Conservation (phyloP, 2,113 vertebrate species). For the Pitta sordida region DNA sequence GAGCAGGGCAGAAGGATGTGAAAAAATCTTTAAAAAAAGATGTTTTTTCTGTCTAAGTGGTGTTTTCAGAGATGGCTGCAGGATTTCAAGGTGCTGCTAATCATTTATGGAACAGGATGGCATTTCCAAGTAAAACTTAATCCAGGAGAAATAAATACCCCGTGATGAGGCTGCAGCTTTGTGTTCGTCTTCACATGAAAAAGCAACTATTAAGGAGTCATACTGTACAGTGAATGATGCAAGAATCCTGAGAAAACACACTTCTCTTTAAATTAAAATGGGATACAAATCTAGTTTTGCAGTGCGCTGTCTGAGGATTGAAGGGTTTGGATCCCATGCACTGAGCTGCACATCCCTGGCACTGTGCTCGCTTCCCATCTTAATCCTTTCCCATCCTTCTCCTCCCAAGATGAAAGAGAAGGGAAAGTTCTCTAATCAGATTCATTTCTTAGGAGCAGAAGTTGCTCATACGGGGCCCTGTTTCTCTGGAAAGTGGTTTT, state of each 20-base stretch:
- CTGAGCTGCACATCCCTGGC: neutral
- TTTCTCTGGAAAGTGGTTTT: neutral
- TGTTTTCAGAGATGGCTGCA: constrained; percentile 20
- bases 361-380: neutral
- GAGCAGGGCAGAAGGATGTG: neutral
- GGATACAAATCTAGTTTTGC: neutral
- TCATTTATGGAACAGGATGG: constrained; percentile 26
- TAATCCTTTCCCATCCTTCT: neutral
- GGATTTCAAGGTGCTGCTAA: constrained; percentile 33
- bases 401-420: neutral
- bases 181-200: constrained; percentile 8
- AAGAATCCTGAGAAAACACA: neutral
- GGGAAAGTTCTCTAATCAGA: neutral
- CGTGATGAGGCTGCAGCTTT: neutral
- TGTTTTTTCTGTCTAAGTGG: constrained; percentile 17
- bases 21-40: neutral
- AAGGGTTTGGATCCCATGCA: neutral
- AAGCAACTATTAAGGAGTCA: constrained; percentile 8
- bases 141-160: constrained; percentile 24
- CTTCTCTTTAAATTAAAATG: neutral
- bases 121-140: constrained; percentile 46
- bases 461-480: neutral
- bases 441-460: neutral
- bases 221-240: neutral
- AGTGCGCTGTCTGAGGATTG: neutral